Percentiles rank a stretch among this genome's conserved stretches.
phyloP scores from a whole-genome alignment of 1,140 invertebrate species.

The Musca domestica region DNA sequence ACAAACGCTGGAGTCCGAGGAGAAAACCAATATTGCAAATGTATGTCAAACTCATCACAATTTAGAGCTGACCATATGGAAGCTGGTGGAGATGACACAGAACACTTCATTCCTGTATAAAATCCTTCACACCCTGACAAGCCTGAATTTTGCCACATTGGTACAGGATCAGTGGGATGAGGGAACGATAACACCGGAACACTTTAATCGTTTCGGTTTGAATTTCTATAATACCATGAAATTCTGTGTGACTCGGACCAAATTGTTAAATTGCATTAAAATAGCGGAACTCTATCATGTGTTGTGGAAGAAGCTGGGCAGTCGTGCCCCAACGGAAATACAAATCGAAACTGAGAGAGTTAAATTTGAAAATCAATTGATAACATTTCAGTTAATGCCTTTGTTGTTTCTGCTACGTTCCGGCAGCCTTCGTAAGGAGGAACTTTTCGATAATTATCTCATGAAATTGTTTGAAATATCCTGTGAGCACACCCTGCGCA shows the following conservation, averaged over 20 bases:
- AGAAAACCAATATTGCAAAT: conserved; percentile 38
- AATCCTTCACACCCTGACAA: conserved; percentile 37
- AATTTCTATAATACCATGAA: conserved; percentile 57
- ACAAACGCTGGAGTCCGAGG: conserved; percentile 43
- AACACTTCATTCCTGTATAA: conserved; percentile 39
- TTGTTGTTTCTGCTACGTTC: conserved; percentile 56
- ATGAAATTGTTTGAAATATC: conserved; percentile 63
- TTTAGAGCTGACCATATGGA: conserved; percentile 47
- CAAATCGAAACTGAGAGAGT: conserved; percentile 49
- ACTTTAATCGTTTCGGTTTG: conserved; percentile 48
- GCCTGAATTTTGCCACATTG: conserved; percentile 40
- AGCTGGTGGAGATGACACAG: conserved; percentile 44
- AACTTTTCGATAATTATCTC: conserved; percentile 63
- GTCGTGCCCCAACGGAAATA: conserved; percentile 42
- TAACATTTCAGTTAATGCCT: conserved; percentile 64
- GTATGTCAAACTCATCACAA: conserved; percentile 40
- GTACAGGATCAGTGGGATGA: conserved; percentile 42
- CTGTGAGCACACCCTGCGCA: conserved; percentile 62
- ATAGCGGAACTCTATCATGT: conserved; percentile 51
- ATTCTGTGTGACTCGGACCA: conserved; percentile 54
- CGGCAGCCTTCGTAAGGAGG: conserved; percentile 49
- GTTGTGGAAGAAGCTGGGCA: conserved; percentile 48
- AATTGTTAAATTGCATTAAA: conserved; percentile 45
- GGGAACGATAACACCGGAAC: conserved; percentile 34
- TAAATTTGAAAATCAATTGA: conserved; percentile 58